Evolutionary conservation across 2,888 invertebrate species (phyloP).

Genomic region (Harmothoe impar): DNA sequence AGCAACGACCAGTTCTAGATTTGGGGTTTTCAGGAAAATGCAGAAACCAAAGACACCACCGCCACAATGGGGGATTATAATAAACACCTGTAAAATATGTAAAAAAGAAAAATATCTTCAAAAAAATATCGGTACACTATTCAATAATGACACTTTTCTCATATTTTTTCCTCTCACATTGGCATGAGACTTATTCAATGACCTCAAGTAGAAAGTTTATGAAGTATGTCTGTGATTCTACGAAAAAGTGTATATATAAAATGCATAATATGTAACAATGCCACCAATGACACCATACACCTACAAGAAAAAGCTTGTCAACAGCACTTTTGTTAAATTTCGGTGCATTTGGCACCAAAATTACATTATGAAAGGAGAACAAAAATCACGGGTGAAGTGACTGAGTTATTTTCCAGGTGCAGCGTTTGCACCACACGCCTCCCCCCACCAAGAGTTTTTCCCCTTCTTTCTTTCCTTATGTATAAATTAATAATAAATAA

Average conservation of each 20-base stretch:
- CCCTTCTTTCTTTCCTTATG: background rate
- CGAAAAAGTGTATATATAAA: slow-evolving; percentile 50
- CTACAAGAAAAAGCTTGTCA: slow-evolving; percentile 41
- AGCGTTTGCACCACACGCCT: background rate
- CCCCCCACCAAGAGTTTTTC: background rate
- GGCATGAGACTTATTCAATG: background rate
- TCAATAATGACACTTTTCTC: background rate
- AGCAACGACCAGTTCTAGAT: background rate
- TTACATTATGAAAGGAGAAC: no score
- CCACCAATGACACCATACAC: background rate
- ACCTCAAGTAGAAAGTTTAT: slow-evolving; percentile 45
- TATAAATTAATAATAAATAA: slow-evolving; percentile 62
- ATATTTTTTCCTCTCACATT: background rate
- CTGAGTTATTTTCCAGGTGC: slow-evolving; percentile 42
- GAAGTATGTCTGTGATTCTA: slow-evolving; percentile 6
- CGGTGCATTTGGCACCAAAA: no score
- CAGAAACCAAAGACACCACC: slow-evolving; percentile 18
- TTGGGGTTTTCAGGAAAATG: background rate
- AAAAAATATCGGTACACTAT: slow-evolving; percentile 53
- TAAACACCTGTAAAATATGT: slow-evolving; percentile 43
- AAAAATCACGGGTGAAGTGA: slow-evolving; percentile 43
- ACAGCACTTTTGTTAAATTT: slow-evolving; percentile 14
- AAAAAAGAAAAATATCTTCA: slow-evolving; percentile 25
- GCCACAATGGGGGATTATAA: background rate
- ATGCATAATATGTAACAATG: slow-evolving; percentile 39